Percentiles rank a stretch among this genome's conserved stretches.
Conservation (phyloP, 1,140 invertebrate genomes). For the Megathymus violae region DNA sequence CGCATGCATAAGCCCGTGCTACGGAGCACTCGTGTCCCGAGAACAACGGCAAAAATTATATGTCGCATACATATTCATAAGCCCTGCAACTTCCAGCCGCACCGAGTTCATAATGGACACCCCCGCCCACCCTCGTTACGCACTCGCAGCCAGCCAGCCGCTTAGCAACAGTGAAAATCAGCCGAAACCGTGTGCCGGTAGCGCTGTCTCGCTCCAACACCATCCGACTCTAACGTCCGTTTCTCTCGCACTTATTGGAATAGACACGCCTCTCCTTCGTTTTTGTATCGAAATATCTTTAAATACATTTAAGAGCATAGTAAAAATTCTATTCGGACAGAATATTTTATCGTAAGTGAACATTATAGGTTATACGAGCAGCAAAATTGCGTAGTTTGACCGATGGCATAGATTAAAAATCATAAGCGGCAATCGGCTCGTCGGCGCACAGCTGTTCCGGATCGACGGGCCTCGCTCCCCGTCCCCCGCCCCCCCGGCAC, state of each 20-base stretch:
- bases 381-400: too few relatives aligned
- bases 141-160: slow-evolving; percentile 16
- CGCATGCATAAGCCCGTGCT: slow-evolving; percentile 43
- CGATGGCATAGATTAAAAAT: too few relatives aligned
- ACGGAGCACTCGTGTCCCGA: slow-evolving; percentile 34
- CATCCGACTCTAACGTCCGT: slow-evolving; percentile 9
- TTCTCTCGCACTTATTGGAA: slow-evolving; percentile 1
- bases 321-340: too few relatives aligned
- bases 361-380: too few relatives aligned
- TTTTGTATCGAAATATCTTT: slow-evolving; percentile 22
- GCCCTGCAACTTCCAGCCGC: slow-evolving; percentile 47
- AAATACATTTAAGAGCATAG: slow-evolving; percentile 13
- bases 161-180: slow-evolving; percentile 54
- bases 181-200: slow-evolving; percentile 40
- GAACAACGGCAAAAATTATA: slow-evolving; percentile 47
- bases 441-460: slow-evolving; percentile 42
- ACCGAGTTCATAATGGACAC: slow-evolving; percentile 36
- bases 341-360: too few relatives aligned
- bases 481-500: slow-evolving; percentile 1
- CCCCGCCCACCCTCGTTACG: slow-evolving; percentile 11
- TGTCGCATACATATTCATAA: slow-evolving; percentile 52
- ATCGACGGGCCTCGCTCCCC: slow-evolving; percentile 34
- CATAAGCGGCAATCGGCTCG: background rate
- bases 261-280: slow-evolving; percentile 22
- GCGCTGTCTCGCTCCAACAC: slow-evolving; percentile 16